These are phyloP conservation scores for Sclerurus mexicanus DNA, from an alignment of 2,113 vertebrate species.

Conservation along the genomic window DNA sequence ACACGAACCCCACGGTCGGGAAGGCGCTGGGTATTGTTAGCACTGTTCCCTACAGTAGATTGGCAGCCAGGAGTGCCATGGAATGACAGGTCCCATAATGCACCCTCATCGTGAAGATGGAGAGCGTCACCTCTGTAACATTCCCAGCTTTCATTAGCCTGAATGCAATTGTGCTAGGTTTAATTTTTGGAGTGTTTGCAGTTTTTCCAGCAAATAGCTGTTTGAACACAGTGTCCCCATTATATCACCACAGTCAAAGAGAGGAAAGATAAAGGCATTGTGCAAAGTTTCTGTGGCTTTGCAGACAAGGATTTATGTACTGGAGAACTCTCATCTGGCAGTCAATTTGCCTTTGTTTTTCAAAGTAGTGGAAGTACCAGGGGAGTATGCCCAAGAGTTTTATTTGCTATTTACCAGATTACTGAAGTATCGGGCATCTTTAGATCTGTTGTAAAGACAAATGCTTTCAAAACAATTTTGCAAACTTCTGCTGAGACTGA, in stretches of 20 bases:
- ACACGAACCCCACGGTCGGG: not conserved
- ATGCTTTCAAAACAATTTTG: constrained; percentile 50
- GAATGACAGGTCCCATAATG: constrained; percentile 65
- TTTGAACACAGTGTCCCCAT: constrained; percentile 64
- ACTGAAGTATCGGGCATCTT: constrained; percentile 45
- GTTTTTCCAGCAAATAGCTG: constrained; percentile 67
- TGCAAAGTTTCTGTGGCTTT: constrained; percentile 67
- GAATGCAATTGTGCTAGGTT: constrained; percentile 70
- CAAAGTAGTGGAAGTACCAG: constrained; percentile 59
- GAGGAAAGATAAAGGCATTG: constrained; percentile 62
- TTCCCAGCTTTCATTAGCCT: constrained; percentile 60
- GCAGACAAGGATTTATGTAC: constrained; percentile 62
- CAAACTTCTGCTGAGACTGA: constrained; percentile 22
- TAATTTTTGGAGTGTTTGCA: constrained; percentile 72
- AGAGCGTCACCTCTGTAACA: constrained; percentile 63
- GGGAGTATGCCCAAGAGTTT: constrained; percentile 35
- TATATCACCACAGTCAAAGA: constrained; percentile 68
- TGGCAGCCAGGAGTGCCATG: constrained; percentile 51
- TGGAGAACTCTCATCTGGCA: constrained; percentile 62
- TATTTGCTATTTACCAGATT: constrained; percentile 62
- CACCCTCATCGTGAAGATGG: constrained; percentile 28
- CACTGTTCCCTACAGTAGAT: constrained; percentile 33
- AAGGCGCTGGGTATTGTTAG: constrained; percentile 28
- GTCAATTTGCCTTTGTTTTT: constrained; percentile 68
- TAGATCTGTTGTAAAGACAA: constrained; percentile 38